A percentile compares a stretch with the other conserved stretches of the same genome.
Evolutionary conservation across 2,113 vertebrate species (phyloP).

Genomic region (Herpetotheres cachinnans): DNA sequence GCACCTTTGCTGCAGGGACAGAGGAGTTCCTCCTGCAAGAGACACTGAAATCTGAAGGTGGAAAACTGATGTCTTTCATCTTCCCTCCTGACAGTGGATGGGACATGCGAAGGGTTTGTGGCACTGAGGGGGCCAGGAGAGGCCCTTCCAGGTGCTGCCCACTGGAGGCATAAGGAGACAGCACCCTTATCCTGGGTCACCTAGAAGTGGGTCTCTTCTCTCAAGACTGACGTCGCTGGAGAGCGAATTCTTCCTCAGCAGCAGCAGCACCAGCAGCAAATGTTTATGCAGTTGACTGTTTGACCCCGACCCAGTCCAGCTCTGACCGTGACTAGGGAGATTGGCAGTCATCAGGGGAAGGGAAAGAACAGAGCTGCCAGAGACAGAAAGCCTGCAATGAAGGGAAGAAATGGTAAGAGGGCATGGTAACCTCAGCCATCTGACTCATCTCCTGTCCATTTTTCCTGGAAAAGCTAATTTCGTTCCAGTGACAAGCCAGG

Average conservation of each 20-base stretch:
- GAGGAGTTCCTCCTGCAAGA: not conserved
- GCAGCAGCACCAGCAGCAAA: not conserved
- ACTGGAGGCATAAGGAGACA: not conserved
- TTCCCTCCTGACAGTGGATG: not conserved
- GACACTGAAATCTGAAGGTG: not conserved
- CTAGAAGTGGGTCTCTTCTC: not conserved
- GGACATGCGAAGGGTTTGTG: not conserved
- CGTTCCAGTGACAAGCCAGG: not conserved
- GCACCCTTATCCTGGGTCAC: not conserved
- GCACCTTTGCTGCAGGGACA: not conserved
- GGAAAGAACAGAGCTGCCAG: not conserved
- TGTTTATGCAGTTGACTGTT: not conserved
- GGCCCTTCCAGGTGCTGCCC: not conserved
- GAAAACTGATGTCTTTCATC: not conserved
- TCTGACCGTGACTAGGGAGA: not conserved
- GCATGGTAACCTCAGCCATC: not conserved
- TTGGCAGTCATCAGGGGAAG: not conserved
- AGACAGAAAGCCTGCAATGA: not conserved
- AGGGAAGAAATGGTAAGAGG: not conserved
- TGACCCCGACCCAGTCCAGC: not conserved
- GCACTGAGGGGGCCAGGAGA: not conserved
- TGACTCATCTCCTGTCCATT: not conserved
- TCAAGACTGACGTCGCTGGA: not conserved
- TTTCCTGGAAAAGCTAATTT: not conserved
- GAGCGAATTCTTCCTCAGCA: not conserved